phyloP scores from a whole-genome alignment of 92 coral and sea anemone genomes.

The Umimayanthus kanabou region DNA sequence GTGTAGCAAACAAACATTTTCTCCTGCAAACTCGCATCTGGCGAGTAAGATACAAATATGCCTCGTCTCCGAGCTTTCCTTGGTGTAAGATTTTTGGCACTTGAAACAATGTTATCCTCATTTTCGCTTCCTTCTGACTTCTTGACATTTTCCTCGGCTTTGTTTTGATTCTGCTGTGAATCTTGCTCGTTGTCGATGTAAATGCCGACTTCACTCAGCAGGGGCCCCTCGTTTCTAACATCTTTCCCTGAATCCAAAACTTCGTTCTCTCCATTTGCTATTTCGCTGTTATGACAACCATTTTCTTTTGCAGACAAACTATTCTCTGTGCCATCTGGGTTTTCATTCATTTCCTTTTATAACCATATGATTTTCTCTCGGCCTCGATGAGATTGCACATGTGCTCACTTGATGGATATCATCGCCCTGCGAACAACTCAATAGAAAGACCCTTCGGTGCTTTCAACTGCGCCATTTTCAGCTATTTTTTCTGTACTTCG shows the following conservation, averaged over 20 bases:
- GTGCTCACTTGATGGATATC: background rate
- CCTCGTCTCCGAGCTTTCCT: conserved; percentile 77
- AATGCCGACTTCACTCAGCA: background rate
- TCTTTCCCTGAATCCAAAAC: background rate
- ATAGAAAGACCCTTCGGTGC: background rate
- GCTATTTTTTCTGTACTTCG: background rate
- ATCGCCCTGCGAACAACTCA: background rate
- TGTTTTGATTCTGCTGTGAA: background rate
- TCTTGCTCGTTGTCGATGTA: background rate
- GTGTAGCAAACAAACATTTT: conserved; percentile 82
- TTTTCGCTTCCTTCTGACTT: conserved; percentile 36
- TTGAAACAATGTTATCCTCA: conserved; percentile 23
- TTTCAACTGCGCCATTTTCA: background rate
- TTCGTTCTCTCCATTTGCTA: background rate
- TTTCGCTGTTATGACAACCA: background rate
- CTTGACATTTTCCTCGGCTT: conserved; percentile 30
- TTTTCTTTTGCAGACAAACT: background rate
- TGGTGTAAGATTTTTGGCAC: conserved; percentile 59
- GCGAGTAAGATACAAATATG: conserved; percentile 88
- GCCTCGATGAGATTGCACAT: background rate
- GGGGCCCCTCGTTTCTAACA: background rate
- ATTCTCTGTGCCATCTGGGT: conserved; percentile 9
- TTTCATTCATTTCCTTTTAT: background rate
- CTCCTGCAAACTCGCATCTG: conserved; percentile 77
- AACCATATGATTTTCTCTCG: background rate